Conservation (phyloP, 2,797 vertebrate genomes). For the Champsocephalus gunnari region DNA sequence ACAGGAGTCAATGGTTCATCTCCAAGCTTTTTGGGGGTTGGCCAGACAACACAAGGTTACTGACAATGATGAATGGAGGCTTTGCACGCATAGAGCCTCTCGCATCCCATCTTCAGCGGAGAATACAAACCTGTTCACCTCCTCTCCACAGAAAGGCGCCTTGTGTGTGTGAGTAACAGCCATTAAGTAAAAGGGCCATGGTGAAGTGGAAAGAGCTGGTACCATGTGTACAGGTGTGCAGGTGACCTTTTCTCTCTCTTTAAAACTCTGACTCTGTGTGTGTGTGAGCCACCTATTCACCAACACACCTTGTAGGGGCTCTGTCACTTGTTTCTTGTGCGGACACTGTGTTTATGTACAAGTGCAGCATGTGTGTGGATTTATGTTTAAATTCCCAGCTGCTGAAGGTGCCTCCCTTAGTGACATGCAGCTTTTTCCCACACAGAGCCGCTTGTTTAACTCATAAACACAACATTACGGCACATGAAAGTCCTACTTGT, state of each 20-base stretch:
- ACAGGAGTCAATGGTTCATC: constrained; percentile 77
- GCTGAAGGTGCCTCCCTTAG: constrained; percentile 34
- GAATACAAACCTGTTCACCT: constrained; percentile 43
- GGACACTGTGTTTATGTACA: constrained; percentile 49
- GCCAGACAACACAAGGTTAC: constrained; percentile 70
- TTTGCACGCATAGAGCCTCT: constrained; percentile 68
- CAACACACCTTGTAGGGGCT: not conserved
- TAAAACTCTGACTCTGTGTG: constrained; percentile 26
- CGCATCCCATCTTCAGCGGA: constrained; percentile 49
- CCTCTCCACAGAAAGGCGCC: constrained; percentile 31
- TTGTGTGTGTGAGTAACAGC: constrained; percentile 26
- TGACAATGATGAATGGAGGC: constrained; percentile 75
- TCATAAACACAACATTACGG: constrained; percentile 62
- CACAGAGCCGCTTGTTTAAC: constrained; percentile 52
- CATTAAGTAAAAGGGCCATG: constrained; percentile 42
- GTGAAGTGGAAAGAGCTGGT: constrained; percentile 54
- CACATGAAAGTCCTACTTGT: constrained; percentile 66
- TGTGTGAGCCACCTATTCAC: constrained; percentile 47
- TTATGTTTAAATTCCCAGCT: constrained; percentile 60
- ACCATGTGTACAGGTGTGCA: constrained; percentile 54
- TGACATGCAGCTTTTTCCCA: constrained; percentile 44
- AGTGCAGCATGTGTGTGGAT: constrained; percentile 32
- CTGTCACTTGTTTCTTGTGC: constrained; percentile 42
- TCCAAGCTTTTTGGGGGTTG: constrained; percentile 54
- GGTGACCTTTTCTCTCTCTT: constrained; percentile 48